phyloP scores from a whole-genome alignment of 2,113 vertebrate genomes.

The Semnopithecus entellus region DNA sequence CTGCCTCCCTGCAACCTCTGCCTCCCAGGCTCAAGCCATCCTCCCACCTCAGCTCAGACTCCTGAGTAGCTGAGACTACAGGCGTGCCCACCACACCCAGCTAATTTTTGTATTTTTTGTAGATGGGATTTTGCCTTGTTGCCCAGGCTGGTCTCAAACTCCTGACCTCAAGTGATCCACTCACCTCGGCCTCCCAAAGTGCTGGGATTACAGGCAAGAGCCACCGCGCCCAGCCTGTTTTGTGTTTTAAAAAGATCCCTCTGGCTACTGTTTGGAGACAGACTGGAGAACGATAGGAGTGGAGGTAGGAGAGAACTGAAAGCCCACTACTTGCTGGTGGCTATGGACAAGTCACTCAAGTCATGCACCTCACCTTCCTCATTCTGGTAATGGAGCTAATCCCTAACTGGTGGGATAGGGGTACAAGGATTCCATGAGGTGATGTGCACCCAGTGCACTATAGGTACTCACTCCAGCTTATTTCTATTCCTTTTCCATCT shows the following conservation, averaged over 20 bases:
- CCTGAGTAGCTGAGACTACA: too few relatives aligned
- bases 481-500: not conserved
- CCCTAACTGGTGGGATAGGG: not conserved
- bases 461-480: not conserved
- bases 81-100: too few relatives aligned
- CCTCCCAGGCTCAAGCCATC: too few relatives aligned
- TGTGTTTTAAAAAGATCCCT: constrained; percentile 32
- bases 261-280: not conserved
- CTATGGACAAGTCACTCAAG: not conserved
- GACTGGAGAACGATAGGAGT: not conserved
- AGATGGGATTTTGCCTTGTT: too few relatives aligned
- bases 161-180: too few relatives aligned
- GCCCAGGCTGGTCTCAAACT: too few relatives aligned
- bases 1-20: too few relatives aligned
- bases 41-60: too few relatives aligned
- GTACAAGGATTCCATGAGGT: not conserved
- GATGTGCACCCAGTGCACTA: not conserved
- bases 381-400: not conserved
- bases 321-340: not conserved
- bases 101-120: too few relatives aligned
- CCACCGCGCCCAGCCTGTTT: not conserved
- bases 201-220: too few relatives aligned
- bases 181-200: too few relatives aligned
- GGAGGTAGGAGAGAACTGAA: not conserved
- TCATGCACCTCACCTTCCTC: not conserved